phyloP scores from a whole-genome alignment of 2,113 vertebrate genomes.

The Pithys albifrons region DNA sequence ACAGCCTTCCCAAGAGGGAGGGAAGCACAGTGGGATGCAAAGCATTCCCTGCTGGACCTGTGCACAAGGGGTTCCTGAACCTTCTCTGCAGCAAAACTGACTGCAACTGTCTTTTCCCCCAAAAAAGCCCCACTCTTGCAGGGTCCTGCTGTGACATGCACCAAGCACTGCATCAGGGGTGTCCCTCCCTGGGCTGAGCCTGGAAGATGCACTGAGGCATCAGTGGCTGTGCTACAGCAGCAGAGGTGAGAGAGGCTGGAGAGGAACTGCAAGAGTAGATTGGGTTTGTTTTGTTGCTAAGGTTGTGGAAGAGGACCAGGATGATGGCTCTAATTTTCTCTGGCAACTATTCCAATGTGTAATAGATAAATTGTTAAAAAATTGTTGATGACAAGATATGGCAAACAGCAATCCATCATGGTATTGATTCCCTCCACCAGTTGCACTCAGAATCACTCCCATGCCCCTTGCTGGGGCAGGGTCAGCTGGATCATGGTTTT shows the following conservation, averaged over 20 bases:
- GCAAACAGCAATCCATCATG: neutral
- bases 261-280: accelerated
- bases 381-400: neutral
- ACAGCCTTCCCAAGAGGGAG: neutral
- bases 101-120: accelerated
- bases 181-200: neutral
- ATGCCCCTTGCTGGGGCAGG: neutral
- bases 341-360: neutral
- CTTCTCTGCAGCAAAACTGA: neutral
- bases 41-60: neutral
- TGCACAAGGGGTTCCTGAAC: accelerated
- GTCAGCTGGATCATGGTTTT: accelerated
- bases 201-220: neutral
- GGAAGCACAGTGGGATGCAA: neutral
- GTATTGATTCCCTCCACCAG: neutral
- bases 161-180: accelerated
- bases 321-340: neutral
- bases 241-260: neutral
- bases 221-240: neutral
- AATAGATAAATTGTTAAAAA: neutral
- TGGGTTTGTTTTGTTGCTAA: accelerated
- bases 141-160: neutral
- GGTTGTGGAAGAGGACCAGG: neutral
- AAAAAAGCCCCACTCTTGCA: neutral
- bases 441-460: neutral